Evolutionary conservation across 2,797 vertebrate genomes (phyloP), one percentile per base, ranked within the genome.

Genomic region (Myotis vivesi): DNA sequence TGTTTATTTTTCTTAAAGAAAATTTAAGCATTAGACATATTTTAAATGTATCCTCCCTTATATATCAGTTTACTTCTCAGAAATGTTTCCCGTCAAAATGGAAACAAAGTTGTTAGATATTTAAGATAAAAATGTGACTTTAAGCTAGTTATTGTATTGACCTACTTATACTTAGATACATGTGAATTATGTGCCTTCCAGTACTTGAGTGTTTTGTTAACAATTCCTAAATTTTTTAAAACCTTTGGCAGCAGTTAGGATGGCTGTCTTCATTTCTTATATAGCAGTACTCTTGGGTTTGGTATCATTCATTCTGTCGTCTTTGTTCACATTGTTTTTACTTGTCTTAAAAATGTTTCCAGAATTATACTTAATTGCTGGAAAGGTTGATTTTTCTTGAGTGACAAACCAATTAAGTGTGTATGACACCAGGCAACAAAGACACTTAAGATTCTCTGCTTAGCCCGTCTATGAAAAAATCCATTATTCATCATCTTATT

Each of bases 401-500:
- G 96, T 98, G 98, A 98, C 98, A 98, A 98, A 98, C 97, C 98
- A 98, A 98, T 98, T 98, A 98, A 98, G 97, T 98, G 97, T 97
- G 94, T 97, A 97, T 97, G 97, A 98, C 97, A 98, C 96, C 53
- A 97, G 95, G 95, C 98, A 98, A 98, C 98, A 98, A 98, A 98
- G 98, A 97, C 95, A 96, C 71, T 96, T 96, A 98, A 96, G 97
- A 98, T 98, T 98, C 96, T 98, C 89, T 98, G 96, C 97, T 98
- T 96, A 96, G 96, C 92, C 89, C 97, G 95, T 97, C 97, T 98
- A 97, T 98, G 97, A 97, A 98, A 95, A 98, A 98, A 98, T 98
- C 97, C 98, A 98, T 98, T 98, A 98, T 98, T 98, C 98, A 98
- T 98, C 97, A 97, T 98, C 97, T 97, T 98, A 97, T 92, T 98